Base-by-base conservation (phyloP, 1,140 invertebrate species). In the Drosophila rufa region DNA sequence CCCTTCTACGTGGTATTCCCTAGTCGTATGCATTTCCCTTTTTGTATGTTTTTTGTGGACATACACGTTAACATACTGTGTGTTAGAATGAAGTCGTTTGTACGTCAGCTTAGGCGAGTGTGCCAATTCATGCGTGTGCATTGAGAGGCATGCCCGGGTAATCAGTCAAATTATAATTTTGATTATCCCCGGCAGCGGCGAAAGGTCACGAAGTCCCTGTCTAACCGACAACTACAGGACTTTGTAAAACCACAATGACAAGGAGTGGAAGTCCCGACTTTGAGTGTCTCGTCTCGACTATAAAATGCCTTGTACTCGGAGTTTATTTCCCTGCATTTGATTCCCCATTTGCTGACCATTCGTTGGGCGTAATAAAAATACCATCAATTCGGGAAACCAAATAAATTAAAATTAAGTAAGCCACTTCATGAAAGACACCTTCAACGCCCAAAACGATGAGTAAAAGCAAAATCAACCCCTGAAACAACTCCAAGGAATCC, bases 91-190 rank as follows among this genome's bases (percentile, higher is more conserved):
- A 64, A 73, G 51, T 46, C 61, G 58, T 66, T 53, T 43, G 56
- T 43, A 70, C 58, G 64, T 78, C 64, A 56, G 61, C 43, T 78
- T 78, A 78, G 60, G 50, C 46, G 53, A 60, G 74, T 60, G 40
- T 78, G 75, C 43, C 51, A 61, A 74, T 82, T 74, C 69, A 82
- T 79, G 65, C 65, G 69, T 79, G 50, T 51, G 61, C 82, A 64
- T 65, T 69, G 51, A 75, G 45, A 65, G 61, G 47, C 71, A 59
- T 69, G 76, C 64, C 50, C 77, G 78, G 78, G 86, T 75, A 90
- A 90, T 90, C 86, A 90, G 86, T 90, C 86, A 90, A 86, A 90
- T 87, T 90, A 87, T 85, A 90, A 90, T 90, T 86, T 84, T 73
- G 82, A 86, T 90, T 82, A 90, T 90, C 86, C 86, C 86, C 75